These are phyloP conservation scores for Drosophila antonietae DNA, from an alignment of 2,888 invertebrate genomes.

Conservation along the genomic window DNA sequence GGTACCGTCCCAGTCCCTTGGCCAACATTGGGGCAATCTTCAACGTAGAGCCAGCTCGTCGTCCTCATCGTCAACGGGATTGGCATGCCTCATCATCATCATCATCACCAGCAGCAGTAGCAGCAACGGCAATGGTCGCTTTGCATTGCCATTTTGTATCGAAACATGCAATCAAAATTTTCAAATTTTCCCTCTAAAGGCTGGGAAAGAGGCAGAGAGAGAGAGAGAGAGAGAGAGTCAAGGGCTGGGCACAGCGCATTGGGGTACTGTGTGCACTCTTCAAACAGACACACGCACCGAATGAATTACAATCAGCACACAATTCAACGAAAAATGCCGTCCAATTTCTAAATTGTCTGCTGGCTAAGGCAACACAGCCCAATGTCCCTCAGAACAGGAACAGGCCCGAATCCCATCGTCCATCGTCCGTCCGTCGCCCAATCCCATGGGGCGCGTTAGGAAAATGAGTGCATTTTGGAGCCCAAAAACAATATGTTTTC, in stretches of 20 bases:
- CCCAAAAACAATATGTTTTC: constrained; percentile 81
- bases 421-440: background rate
- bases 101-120: constrained; percentile 4
- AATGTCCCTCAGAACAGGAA: constrained; percentile 13
- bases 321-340: constrained; percentile 80
- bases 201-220: background rate
- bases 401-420: background rate
- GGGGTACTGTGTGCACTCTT: constrained; percentile 46
- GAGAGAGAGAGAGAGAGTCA: too few species aligned
- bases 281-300: constrained; percentile 72
- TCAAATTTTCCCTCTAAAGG: constrained; percentile 73
- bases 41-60: constrained; percentile 41
- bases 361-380: constrained; percentile 21
- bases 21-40: constrained; percentile 49
- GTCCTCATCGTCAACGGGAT: constrained; percentile 65
- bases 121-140: constrained; percentile 28
- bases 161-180: constrained; percentile 83
- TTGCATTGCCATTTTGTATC: constrained; percentile 80
- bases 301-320: constrained; percentile 81
- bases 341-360: constrained; percentile 78
- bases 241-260: constrained; percentile 10
- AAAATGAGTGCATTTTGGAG: constrained; percentile 78
- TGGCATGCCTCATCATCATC: constrained; percentile 78
- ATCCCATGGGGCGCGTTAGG: constrained; percentile 71
- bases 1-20: background rate